Conservation (phyloP, 1,140 invertebrate species). For the Apis dorsata region DNA sequence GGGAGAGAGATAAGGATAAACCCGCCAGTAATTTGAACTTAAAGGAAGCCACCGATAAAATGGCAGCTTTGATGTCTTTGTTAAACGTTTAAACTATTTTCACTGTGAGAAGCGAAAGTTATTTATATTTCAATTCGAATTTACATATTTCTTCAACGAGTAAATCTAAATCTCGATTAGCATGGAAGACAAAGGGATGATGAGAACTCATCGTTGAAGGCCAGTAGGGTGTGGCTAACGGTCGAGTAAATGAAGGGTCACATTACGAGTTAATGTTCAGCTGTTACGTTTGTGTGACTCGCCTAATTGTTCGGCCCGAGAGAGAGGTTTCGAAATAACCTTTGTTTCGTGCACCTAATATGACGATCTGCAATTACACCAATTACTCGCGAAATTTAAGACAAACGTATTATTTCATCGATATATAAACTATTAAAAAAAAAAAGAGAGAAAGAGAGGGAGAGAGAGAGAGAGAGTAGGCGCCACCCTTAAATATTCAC, state of each 20-base stretch:
- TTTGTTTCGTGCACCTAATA: conserved; percentile 30
- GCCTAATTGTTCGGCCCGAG: conserved; percentile 76
- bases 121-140: not conserved
- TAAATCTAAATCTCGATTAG: conserved; percentile 69
- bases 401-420: not conserved
- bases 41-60: conserved; percentile 57
- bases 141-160: conserved; percentile 8
- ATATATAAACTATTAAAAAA: not conserved
- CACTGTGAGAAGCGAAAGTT: not conserved
- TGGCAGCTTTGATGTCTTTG: conserved; percentile 31
- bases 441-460: too few relatives aligned
- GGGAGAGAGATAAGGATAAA: conserved; percentile 73
- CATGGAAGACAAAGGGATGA: conserved; percentile 67
- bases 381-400: not conserved
- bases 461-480: not conserved
- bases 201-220: conserved; percentile 64
- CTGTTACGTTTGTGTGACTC: conserved; percentile 79
- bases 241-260: conserved; percentile 80
- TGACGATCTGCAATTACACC: conserved; percentile 13
- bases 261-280: conserved; percentile 80
- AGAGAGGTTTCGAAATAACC: conserved; percentile 66
- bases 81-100: conserved; percentile 43
- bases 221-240: conserved; percentile 74
- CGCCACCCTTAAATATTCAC: conserved; percentile 49
- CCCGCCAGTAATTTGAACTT: conserved; percentile 73